Conservation (phyloP, 1,140 invertebrate genomes). For the Dendroctonus valens region DNA sequence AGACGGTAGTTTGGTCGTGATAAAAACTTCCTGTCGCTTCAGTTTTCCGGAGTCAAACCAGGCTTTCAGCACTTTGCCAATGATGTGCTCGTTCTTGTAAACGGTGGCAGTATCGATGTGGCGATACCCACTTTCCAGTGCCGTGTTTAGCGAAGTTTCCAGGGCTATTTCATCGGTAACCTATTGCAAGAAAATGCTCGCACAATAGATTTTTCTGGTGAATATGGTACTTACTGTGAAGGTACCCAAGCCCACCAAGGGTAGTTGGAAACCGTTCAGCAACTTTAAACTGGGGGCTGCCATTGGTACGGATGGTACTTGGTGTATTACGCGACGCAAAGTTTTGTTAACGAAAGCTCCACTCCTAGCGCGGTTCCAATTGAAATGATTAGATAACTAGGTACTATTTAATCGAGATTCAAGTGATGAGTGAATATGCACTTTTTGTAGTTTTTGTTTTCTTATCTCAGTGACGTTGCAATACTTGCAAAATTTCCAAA, state of each 20-base stretch:
- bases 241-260: conserved; percentile 64
- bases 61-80: conserved; percentile 71
- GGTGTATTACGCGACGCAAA: too few relatives aligned
- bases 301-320: neutral
- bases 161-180: conserved; percentile 59
- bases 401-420: too few relatives aligned
- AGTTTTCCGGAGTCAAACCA: conserved; percentile 70
- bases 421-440: too few relatives aligned
- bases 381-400: too few relatives aligned
- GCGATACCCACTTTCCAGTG: conserved; percentile 64
- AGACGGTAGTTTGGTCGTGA: conserved; percentile 60
- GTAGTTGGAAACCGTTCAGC: conserved; percentile 51
- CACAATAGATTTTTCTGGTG: neutral
- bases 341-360: too few relatives aligned
- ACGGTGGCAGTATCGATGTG: conserved; percentile 70
- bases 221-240: conserved; percentile 62
- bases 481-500: too few relatives aligned
- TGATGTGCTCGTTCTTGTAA: conserved; percentile 76
- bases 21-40: conserved; percentile 63
- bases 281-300: neutral
- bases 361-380: too few relatives aligned
- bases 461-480: too few relatives aligned
- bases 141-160: conserved; percentile 63
- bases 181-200: conserved; percentile 15
- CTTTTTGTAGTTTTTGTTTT: too few relatives aligned